Percentiles rank a stretch among this genome's conserved stretches.
Conservation (phyloP, 2,888 invertebrate species). For the Patella pellucida region DNA sequence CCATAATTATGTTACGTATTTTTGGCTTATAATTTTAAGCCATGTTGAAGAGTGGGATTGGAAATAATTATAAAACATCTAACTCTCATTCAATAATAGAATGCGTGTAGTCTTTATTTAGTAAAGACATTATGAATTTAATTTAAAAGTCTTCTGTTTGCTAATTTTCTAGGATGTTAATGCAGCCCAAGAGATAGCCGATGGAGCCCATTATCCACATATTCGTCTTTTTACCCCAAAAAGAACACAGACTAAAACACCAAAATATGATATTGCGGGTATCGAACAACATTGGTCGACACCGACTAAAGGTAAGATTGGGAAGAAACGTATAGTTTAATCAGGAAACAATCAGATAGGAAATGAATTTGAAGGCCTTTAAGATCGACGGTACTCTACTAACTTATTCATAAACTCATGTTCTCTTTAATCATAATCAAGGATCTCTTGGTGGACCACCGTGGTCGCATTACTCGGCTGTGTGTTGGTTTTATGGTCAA, state of each 20-base stretch:
- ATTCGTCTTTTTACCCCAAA: constrained; percentile 54
- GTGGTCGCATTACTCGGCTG: constrained; percentile 50
- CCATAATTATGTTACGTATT: no score
- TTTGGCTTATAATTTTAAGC: no score
- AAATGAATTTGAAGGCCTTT: not conserved
- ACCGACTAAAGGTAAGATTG: constrained; percentile 44
- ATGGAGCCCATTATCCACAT: constrained; percentile 45
- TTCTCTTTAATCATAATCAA: constrained; percentile 12
- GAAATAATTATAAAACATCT: no score
- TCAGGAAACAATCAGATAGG: no score
- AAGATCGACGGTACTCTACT: not conserved
- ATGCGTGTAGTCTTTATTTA: no score
- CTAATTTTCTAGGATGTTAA: constrained; percentile 45
- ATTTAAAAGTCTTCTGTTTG: not conserved
- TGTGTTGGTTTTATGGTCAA: constrained; percentile 58
- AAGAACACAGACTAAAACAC: constrained; percentile 34
- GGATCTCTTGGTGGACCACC: constrained; percentile 24
- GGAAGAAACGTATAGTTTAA: no score
- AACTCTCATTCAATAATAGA: no score
- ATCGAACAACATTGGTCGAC: constrained; percentile 52
- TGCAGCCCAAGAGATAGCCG: constrained; percentile 47
- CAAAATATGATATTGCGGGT: constrained; percentile 40
- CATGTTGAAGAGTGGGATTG: no score
- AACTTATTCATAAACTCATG: not conserved
- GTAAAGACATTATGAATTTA: no score